Conservation (phyloP, 2,113 vertebrate species). For the Peromyscus californicus region DNA sequence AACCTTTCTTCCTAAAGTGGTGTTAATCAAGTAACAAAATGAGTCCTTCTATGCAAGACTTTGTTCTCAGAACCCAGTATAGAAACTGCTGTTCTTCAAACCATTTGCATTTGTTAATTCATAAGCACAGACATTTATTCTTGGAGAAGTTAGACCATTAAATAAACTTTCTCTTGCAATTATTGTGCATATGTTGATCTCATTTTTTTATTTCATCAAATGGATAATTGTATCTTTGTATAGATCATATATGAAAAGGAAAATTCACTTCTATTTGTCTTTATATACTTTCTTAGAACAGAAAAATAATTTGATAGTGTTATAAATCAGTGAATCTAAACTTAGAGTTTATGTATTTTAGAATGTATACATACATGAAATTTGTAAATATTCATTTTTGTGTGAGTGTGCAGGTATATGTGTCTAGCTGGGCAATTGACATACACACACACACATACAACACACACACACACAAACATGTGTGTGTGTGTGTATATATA, state of each 20-base stretch:
- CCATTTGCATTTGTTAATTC: not conserved
- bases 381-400: not conserved
- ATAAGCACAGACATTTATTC: not conserved
- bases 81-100: not conserved
- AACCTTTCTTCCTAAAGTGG: slow-evolving; percentile 28
- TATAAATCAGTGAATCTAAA: not conserved
- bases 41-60: not conserved
- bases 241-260: slow-evolving; percentile 6
- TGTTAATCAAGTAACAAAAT: not conserved
- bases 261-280: not conserved
- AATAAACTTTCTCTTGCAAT: slow-evolving; percentile 39
- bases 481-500: too few relatives aligned
- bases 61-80: not conserved
- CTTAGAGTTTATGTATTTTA: not conserved
- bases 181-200: not conserved
- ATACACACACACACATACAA: not conserved
- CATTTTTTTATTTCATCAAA: not conserved
- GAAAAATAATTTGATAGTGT: not conserved
- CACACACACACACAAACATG: too few relatives aligned
- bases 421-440: not conserved
- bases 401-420: not conserved
- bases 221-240: not conserved
- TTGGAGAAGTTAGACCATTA: not conserved
- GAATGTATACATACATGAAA: not conserved
- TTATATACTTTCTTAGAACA: not conserved